A percentile compares a stretch with the other conserved stretches of the same genome.
Evolutionary conservation across 2,797 vertebrate species (phyloP).

Genomic region (Lepilemur septentrionalis): DNA sequence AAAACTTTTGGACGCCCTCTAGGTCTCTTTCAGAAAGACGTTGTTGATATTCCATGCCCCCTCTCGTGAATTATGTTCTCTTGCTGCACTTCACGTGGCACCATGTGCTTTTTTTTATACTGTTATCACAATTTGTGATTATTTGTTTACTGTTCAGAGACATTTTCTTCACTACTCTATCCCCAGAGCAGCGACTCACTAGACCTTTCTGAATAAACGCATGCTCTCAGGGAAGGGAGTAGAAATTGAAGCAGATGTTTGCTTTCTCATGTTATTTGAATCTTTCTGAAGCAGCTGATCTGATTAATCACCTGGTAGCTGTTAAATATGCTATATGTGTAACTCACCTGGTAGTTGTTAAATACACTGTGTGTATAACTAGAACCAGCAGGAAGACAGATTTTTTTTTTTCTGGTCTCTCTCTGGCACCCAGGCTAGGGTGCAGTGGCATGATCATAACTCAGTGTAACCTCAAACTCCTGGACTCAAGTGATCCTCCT

Average conservation of each 20-base stretch:
- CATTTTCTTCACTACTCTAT: background rate
- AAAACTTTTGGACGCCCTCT: background rate
- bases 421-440: too few relatives aligned
- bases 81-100: background rate
- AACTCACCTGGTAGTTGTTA: background rate
- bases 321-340: background rate
- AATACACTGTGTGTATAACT: background rate
- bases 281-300: background rate
- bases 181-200: background rate
- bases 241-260: background rate
- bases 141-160: background rate
- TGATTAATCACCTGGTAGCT: background rate
- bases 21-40: background rate
- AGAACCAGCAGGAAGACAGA: background rate
- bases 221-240: background rate
- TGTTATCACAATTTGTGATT: background rate
- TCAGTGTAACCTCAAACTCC: background rate
- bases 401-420: background rate
- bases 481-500: background rate
- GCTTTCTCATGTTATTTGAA: background rate
- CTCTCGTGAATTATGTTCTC: background rate
- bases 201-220: background rate
- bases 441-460: background rate
- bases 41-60: background rate
- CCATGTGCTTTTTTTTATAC: background rate